Conservation (phyloP, 2,113 vertebrate genomes). For the Dipodomys spectabilis region DNA sequence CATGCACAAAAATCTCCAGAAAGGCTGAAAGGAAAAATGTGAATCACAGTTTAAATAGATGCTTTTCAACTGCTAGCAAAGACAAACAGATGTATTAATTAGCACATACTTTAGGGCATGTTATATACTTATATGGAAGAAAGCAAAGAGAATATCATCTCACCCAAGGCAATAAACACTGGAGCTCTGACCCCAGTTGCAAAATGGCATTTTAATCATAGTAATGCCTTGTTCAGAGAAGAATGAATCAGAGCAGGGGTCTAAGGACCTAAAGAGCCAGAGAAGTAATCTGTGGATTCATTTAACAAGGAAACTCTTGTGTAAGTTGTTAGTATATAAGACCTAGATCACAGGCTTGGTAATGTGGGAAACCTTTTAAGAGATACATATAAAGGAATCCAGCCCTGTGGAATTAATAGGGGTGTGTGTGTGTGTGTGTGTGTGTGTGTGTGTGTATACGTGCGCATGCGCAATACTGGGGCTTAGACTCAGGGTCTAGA, state of each 20-base stretch:
- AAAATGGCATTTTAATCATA: conserved; percentile 60
- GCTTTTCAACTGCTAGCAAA: conserved; percentile 66
- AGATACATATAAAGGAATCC: background rate
- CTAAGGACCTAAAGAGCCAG: background rate
- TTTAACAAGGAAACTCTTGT: conserved; percentile 40
- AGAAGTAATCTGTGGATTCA: conserved; percentile 40
- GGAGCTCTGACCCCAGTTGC: conserved; percentile 21
- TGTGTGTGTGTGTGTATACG: too few relatives aligned
- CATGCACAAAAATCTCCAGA: conserved; percentile 70
- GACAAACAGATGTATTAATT: conserved; percentile 80
- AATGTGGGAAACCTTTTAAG: background rate
- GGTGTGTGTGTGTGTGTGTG: too few relatives aligned
- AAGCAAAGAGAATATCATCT: conserved; percentile 58
- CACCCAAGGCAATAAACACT: conserved; percentile 52
- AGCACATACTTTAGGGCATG: conserved; percentile 64
- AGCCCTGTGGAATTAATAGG: background rate
- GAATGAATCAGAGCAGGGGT: background rate
- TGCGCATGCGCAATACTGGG: too few relatives aligned
- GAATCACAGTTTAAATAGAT: conserved; percentile 78
- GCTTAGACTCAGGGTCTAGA: too few relatives aligned
- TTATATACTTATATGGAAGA: conserved; percentile 54
- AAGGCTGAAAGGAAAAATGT: conserved; percentile 74
- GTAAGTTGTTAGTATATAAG: background rate
- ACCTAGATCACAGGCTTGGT: background rate
- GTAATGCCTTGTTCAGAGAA: conserved; percentile 40